These are phyloP conservation scores for Arvicanthis niloticus DNA, from an alignment of 2,113 vertebrate genomes.

Conservation along the genomic window DNA sequence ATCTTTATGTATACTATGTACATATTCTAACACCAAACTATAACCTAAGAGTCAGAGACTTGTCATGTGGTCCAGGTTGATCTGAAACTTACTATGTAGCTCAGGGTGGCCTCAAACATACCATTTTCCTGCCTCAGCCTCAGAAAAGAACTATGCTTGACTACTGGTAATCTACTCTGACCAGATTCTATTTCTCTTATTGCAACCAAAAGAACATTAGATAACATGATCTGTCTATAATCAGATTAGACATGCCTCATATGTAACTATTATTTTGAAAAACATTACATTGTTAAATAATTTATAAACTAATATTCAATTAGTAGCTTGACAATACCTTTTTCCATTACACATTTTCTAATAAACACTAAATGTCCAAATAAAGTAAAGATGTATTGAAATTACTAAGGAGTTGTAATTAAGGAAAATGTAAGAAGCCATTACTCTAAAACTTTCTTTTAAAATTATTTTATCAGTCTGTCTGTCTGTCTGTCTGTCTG, in stretches of 20 bases:
- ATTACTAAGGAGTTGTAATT: neutral
- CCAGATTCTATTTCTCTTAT: neutral
- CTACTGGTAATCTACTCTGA: neutral
- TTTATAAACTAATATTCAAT: neutral
- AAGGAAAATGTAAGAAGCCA: neutral
- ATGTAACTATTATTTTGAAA: too few relatives aligned
- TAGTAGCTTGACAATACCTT: neutral
- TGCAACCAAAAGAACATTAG: neutral
- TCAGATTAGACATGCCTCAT: neutral
- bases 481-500: too few relatives aligned
- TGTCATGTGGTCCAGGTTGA: neutral
- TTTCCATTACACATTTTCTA: neutral
- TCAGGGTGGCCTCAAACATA: neutral
- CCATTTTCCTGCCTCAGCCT: neutral
- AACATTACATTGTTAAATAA: neutral
- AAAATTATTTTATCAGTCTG: neutral
- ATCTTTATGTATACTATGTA: neutral
- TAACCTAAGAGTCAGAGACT: neutral
- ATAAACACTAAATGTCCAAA: neutral
- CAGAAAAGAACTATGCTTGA: neutral
- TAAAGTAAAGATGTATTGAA: neutral
- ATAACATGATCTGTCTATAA: neutral
- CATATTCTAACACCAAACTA: neutral
- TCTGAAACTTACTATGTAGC: neutral
- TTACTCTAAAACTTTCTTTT: neutral